Evolutionary conservation across 2,113 vertebrate genomes (phyloP).

Genomic region (Myrmophylax atrothorax): DNA sequence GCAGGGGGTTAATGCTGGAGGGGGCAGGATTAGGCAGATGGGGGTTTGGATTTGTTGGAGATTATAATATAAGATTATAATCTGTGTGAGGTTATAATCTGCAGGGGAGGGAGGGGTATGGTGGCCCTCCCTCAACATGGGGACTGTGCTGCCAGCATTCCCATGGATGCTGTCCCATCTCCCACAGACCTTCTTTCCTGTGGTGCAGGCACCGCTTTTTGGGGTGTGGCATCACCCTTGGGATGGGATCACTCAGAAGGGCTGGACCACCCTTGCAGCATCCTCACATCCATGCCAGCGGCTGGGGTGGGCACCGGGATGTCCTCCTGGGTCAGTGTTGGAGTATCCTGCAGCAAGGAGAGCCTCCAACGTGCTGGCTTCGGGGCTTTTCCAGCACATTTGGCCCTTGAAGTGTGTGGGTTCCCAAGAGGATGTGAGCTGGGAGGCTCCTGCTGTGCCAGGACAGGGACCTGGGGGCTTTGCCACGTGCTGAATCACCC

Average conservation of each 20-base stretch:
- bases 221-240: background rate
- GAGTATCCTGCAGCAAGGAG: background rate
- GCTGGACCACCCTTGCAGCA: slow-evolving; percentile 19
- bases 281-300: background rate
- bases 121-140: accelerated
- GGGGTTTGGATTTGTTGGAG: background rate
- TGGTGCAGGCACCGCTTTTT: background rate
- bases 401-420: background rate
- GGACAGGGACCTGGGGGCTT: background rate
- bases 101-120: accelerated
- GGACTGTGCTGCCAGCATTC: background rate
- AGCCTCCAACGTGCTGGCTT: accelerated
- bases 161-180: background rate
- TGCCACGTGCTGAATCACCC: accelerated
- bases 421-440: background rate
- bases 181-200: background rate
- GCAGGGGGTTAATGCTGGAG: background rate
- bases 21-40: background rate
- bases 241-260: background rate
- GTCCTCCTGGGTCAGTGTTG: background rate
- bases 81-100: background rate
- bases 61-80: background rate
- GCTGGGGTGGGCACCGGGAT: background rate
- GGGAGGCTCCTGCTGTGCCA: background rate
- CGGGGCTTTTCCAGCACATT: background rate